Base-by-base conservation (phyloP, 2,113 vertebrate genomes). In the Xiphophorus couchianus region DNA sequence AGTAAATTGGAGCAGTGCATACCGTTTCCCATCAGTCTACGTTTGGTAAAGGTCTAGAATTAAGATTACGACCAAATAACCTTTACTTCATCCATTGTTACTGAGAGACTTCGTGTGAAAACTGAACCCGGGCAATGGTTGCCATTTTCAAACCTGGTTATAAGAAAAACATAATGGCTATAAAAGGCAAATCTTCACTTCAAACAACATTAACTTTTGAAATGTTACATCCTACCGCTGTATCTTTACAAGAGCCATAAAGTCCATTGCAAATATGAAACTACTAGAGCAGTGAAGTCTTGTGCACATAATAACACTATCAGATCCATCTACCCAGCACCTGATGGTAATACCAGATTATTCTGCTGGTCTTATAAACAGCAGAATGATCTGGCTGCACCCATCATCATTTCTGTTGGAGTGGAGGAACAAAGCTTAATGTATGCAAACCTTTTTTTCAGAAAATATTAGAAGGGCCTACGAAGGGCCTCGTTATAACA, bases 51-150 rank as follows among this genome's bases (percentile, higher is more conserved):
- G 87, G 86, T 88, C 77, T 65, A 60, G 70, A 67, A 74, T 78
- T 74, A 37, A 81, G 76, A 75, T 71, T 25, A 39, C 80, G 48
- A 51, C 54, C 69, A 10, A 33, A 74, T 68, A 85, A 86, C 69
- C 80, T 84, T 77, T 80, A 90, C 42, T 68, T 90, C 87, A 86
- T 69, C 76, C 82, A 84, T 81, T 31, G 79, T 84, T 81, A 84
- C 81, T 84, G 85, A 88, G 74, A 74, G 71, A 60, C 58, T 30
- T 27, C 73, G 75, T 83, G 88, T 83, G 91, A 80, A 90, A 88
- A 91, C 91, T 88, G 89, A 28, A 77, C 77, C 76, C 76, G 66
- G 66, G 35, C 28, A 12, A 81, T 62, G 71, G 77, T 83, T 44
- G 69, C 73, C n/a, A 67, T n/a, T 72, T 78, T 70, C 76, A 72